Conservation (phyloP, 1,140 invertebrate genomes). For the Heterodera carotae region DNA sequence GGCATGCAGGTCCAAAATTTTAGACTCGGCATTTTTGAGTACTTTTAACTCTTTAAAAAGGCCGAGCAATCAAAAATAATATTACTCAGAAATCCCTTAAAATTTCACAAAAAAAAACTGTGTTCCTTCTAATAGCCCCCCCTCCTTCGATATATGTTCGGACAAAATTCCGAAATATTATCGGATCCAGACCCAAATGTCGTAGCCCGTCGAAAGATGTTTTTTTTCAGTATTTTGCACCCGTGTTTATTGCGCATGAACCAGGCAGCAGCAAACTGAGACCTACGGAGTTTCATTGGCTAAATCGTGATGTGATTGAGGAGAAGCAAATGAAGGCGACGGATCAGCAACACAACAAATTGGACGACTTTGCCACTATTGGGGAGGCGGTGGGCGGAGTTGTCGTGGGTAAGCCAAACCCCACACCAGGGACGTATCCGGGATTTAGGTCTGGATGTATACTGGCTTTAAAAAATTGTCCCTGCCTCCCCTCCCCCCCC, state of each 20-base stretch:
- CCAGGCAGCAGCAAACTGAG: conserved; percentile 25
- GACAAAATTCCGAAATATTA: too few species aligned
- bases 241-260: conserved; percentile 46
- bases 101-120: too few species aligned
- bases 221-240: conserved; percentile 80
- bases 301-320: conserved; percentile 70
- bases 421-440: too few species aligned
- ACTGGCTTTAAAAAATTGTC: too few species aligned
- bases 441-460: too few species aligned
- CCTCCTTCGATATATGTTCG: conserved; percentile 13
- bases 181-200: conserved; percentile 1
- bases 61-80: too few species aligned
- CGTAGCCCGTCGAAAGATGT: too few species aligned
- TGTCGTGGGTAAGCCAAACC: conserved; percentile 72
- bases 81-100: too few species aligned
- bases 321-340: conserved; percentile 50
- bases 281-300: conserved; percentile 89
- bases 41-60: too few species aligned
- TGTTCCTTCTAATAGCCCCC: too few species aligned
- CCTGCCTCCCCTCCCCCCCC: too few species aligned
- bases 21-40: too few species aligned
- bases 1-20: conserved; percentile 79
- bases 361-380: conserved; percentile 68
- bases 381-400: conserved; percentile 85
- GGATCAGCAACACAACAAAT: conserved; percentile 44